Evolutionary conservation across 2,797 vertebrate species (phyloP), one percentile per base, ranked within the genome.

Genomic region (Protosalanx chinensis): DNA sequence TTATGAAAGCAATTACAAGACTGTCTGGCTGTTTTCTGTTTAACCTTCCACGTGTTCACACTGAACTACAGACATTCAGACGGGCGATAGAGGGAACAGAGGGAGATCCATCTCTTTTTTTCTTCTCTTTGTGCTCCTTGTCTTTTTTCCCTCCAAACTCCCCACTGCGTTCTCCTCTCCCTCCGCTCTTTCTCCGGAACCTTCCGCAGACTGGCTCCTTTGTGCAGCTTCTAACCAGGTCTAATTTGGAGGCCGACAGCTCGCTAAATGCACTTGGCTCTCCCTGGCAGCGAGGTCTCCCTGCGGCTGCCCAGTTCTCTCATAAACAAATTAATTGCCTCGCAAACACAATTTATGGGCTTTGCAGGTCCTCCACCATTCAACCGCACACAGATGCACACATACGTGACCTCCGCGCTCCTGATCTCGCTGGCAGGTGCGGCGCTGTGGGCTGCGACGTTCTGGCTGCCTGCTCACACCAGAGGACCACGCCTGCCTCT

Each of bases 301-400:
- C 73, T 72, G 37, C 83, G 73, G 72, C 80, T 3, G 76, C 79
- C 41, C 74, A 80, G 82, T 71, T 72, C 74, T 80, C 82, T 86
- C 80, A 86, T 88, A 85, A 89, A 87, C 85, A 87, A 87, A 88
- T 88, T 85, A 89, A 87, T 85, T 86, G 88, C 82, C 79, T 84
- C 78, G 83, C 82, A 82, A 87, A 82, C 82, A 83, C 80, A 80
- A 83, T 88, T 88, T 84, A 84, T 81, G 74, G 76, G 72, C 71
- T n/a, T 29, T 18, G 12, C 32, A 59, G 3, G 23, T 13, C 68
- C 35, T 12, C 58, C 20, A 20, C 10, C 20, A 12, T 7, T 12
- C 64, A 58, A 16, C 7, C 57, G 23, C 57, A 58, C 57, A 7
- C 57, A 58, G 2, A 58, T n/a, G 10, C 57, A 58, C 57, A 58